A percentile compares a stretch with the other conserved stretches of the same genome.
phyloP scores from a whole-genome alignment of 2,113 vertebrate genomes.

The Epinephelus fuscoguttatus region DNA sequence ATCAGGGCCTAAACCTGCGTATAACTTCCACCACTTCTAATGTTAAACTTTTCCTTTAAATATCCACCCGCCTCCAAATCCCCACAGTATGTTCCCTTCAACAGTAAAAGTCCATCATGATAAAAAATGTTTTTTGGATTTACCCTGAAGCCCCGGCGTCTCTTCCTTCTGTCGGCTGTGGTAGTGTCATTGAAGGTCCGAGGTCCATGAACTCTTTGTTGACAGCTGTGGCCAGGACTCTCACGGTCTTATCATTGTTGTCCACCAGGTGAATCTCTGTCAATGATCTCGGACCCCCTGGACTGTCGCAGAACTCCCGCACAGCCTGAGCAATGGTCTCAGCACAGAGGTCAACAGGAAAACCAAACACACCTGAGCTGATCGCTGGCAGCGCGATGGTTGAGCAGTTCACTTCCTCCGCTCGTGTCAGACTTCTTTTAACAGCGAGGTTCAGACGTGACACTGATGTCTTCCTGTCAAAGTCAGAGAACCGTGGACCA shows the following conservation, averaged over 20 bases:
- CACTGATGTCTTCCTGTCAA: slow-evolving; percentile 7
- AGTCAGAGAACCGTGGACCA: slow-evolving; percentile 83
- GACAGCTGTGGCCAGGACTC: slow-evolving; percentile 77
- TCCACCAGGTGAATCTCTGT: slow-evolving; percentile 87
- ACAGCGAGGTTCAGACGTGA: slow-evolving; percentile 73
- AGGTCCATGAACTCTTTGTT: slow-evolving; percentile 73
- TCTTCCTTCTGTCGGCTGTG: neutral
- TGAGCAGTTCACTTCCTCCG: slow-evolving; percentile 51
- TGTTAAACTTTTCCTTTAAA: neutral
- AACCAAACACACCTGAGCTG: slow-evolving; percentile 87
- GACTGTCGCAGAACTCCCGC: slow-evolving; percentile 73
- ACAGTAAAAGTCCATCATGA: neutral
- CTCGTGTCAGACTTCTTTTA: slow-evolving; percentile 78
- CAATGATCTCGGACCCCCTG: slow-evolving; percentile 49
- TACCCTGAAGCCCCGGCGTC: neutral
- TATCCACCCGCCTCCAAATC: neutral
- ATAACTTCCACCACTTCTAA: too few species aligned
- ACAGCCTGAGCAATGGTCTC: slow-evolving; percentile 83
- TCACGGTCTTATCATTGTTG: slow-evolving; percentile 52
- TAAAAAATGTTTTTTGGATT: neutral
- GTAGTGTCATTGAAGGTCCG: slow-evolving; percentile 43
- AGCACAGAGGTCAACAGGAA: slow-evolving; percentile 85
- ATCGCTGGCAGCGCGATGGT: slow-evolving; percentile 90
- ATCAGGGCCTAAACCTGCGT: too few species aligned
- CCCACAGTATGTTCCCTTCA: neutral